phyloP scores from a whole-genome alignment of 2,797 vertebrate genomes.

The Lepilemur septentrionalis region DNA sequence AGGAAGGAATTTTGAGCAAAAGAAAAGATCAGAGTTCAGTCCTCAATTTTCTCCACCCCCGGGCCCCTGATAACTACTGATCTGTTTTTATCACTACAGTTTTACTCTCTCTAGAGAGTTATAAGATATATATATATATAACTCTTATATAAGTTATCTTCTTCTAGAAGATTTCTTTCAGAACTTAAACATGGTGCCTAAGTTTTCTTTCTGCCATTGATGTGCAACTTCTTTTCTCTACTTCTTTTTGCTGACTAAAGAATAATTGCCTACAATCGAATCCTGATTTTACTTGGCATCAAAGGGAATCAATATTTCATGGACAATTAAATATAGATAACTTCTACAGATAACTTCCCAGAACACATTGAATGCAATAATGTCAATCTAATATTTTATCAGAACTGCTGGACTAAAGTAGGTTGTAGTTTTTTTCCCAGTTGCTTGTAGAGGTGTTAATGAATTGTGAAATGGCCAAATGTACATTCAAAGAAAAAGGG shows the following conservation, averaged over 20 bases:
- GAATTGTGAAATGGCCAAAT: background rate
- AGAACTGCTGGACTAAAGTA: background rate
- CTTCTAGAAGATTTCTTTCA: constrained; percentile 1
- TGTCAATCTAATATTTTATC: background rate
- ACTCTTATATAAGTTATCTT: no score
- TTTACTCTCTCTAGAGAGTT: background rate
- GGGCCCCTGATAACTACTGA: background rate
- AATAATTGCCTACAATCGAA: background rate
- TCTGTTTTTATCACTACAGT: background rate
- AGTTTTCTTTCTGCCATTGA: background rate
- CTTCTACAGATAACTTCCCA: background rate
- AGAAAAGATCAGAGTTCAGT: no score
- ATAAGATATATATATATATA: no score
- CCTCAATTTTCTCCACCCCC: background rate
- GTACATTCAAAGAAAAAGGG: background rate
- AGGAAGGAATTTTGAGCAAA: no score
- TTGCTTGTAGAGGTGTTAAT: background rate
- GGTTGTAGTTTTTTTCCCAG: background rate
- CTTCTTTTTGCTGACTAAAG: background rate
- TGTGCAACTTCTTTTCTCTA: background rate
- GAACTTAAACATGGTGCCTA: background rate
- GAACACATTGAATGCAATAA: background rate
- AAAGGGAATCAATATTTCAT: background rate
- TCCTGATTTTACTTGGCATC: background rate
- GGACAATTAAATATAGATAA: background rate